Evolutionary conservation across 2,888 invertebrate genomes (phyloP).

Genomic region (Spilarctia lutea): DNA sequence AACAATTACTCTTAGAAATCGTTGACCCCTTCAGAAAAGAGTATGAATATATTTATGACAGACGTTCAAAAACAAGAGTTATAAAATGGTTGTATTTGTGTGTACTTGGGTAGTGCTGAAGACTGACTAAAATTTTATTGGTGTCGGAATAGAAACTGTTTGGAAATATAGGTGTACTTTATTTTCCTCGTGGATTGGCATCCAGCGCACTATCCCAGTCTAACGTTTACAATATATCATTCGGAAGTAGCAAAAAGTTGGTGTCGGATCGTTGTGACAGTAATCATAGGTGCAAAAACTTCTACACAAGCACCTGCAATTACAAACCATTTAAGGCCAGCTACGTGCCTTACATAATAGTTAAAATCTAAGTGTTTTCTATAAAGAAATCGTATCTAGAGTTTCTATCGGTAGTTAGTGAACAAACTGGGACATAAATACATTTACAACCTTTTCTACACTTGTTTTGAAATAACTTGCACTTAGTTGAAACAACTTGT

Average conservation of each 20-base stretch:
- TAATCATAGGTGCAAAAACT: conserved; percentile 78
- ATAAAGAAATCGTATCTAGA: conserved; percentile 58
- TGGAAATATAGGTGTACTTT: conserved; percentile 31
- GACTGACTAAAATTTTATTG: conserved; percentile 21
- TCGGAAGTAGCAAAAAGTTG: conserved; percentile 76
- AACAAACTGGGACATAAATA: conserved; percentile 46
- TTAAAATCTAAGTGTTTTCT: conserved; percentile 73
- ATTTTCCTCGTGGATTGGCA: conserved; percentile 33
- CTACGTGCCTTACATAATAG: conserved; percentile 78
- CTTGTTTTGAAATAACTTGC: conserved; percentile 42
- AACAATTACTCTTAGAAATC: conserved; percentile 23
- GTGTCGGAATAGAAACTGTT: conserved; percentile 29
- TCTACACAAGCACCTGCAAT: conserved; percentile 77
- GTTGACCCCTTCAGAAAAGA: neutral
- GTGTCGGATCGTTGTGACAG: conserved; percentile 76
- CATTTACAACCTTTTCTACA: conserved; percentile 42
- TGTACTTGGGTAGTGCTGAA: neutral
- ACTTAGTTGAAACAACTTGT: conserved; percentile 40
- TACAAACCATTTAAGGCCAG: conserved; percentile 81
- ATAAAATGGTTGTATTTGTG: neutral
- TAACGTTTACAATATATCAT: conserved; percentile 73
- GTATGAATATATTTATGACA: neutral
- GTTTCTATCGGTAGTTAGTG: conserved; percentile 48
- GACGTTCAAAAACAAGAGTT: neutral
- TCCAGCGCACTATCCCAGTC: conserved; percentile 41